Evolutionary conservation across 2,888 invertebrate species (phyloP), one percentile per base, ranked within the genome.

Genomic region (Folsomia candida): DNA sequence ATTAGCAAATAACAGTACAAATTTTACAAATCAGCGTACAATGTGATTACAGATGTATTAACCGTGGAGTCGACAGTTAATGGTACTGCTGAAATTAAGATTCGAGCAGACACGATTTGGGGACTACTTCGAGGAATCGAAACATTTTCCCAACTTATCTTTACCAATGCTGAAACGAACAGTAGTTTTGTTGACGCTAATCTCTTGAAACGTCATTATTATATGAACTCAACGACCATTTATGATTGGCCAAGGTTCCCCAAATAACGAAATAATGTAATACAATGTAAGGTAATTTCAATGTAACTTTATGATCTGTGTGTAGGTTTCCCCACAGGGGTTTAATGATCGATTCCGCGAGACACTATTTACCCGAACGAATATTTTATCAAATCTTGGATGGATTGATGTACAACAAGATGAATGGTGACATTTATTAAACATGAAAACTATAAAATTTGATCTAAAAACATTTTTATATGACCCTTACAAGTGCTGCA

Each of bases 321-420:
- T n/a, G n/a, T n/a, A n/a, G n/a, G n/a, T 37, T 37, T 29, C 26
- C 61, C 47, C 70, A 72, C 26, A 66, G 72, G 22, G 75, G 75
- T 14, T 11, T 96, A 1, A 85, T 95, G 60, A 82, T 97, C 51
- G 97, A 97, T 82, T 93, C 95, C 0, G 89, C 93, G 0, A 86
- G 96, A 1, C 96, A 97, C 83, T 97, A 87, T 82, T 84, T 94
- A 22, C 88, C 91, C 0, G 82, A 91, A 58, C 81, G 83, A 0
- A 88, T 87, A 67, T 88, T 96, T 69, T 82, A 88, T 37, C 83
- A 86, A 68, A 88, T 87, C 0, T 81, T 95, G 78, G 92, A 95
- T 76, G 91, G 91, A 0, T 92, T 96, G 93, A 86, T 90, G 0
- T 91, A 91, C 82, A 94, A 94, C 82, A 97, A 97, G 84, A 83